Conservation (phyloP, 2,888 invertebrate genomes). For the Hirtodrosophila histrioides region DNA sequence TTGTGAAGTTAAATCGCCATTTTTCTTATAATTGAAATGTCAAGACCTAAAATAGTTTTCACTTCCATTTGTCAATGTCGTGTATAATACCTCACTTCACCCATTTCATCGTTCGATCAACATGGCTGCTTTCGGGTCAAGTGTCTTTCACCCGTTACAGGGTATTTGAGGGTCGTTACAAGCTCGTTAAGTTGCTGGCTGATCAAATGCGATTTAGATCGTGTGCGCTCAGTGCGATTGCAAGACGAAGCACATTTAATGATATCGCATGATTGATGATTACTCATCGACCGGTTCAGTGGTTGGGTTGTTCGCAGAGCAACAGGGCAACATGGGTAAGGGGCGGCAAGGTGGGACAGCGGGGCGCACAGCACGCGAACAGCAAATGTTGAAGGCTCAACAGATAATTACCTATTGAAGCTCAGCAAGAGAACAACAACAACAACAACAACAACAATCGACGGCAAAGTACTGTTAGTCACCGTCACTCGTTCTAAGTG, state of each 20-base stretch:
- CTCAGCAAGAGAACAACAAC: conserved; percentile 27
- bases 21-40: too few relatives aligned
- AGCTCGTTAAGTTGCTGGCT: conserved; percentile 9
- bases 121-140: too few relatives aligned
- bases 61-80: too few relatives aligned
- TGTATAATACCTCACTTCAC: too few relatives aligned
- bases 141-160: background rate
- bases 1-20: too few relatives aligned
- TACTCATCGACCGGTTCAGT: conserved; percentile 77
- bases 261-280: conserved; percentile 79
- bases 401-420: conserved; percentile 69
- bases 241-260: conserved; percentile 68
- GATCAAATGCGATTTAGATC: conserved; percentile 61
- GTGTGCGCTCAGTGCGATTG: conserved; percentile 60
- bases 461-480: conserved; percentile 70
- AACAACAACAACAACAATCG: conserved; percentile 13
- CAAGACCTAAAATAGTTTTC: too few relatives aligned
- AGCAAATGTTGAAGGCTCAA: conserved; percentile 71
- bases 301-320: conserved; percentile 23
- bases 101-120: too few relatives aligned
- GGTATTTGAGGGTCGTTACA: conserved; percentile 17
- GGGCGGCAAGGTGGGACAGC: background rate
- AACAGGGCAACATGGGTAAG: background rate
- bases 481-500: conserved; percentile 51
- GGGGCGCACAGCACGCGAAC: conserved; percentile 69